Base-by-base conservation (phyloP, 2,888 invertebrate species). In the Pollenia angustigena region DNA sequence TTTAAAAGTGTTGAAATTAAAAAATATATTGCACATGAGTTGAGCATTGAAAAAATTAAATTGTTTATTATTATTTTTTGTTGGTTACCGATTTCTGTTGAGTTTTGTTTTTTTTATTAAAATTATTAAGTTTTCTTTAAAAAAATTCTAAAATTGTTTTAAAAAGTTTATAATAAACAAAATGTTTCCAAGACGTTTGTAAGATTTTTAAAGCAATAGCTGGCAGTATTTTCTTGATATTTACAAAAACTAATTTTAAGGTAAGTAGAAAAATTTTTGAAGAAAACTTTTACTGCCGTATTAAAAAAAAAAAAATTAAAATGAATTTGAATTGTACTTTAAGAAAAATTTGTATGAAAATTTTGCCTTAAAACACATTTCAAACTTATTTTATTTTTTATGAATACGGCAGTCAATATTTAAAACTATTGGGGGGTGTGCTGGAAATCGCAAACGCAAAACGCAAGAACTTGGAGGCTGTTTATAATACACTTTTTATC, bases 1-100 rank as follows among this genome's bases (percentile, higher is more conserved):
- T 14, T 32, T 16, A 23, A 16, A 4, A 10, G 8, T 58, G 0
- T 54, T 78, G 14, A 16, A 42, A 60, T 48, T 69, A 68, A 18
- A 50, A 40, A 68, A 16, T 40, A 14, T 14, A 46, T 46, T 48
- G 50, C 69, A 48, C 46, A 58, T 60, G 68, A 78, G 48, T 40
- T 62, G 16, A 44, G 44, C 42, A 32, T 42, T 9, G 1, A 44
- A 14, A 18, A 8, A 32, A 14, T 14, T 2, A 62, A 12, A 6
- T 44, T 44, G 14, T 72, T 74, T 7, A 44, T 11, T 12, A 18
- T 64, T 23, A 32, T 6, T 32, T 32, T 32, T 52, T 1, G n/a
- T 72, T 10, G 2, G 40, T 44, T 62, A 14, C 42, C 10, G 18
- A 6, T 58, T 52, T 64, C 42, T 18, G 3, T 74, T 74, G 48